Evolutionary conservation across 2,797 vertebrate species (phyloP).

Genomic region (Pipistrellus pygmaeus): DNA sequence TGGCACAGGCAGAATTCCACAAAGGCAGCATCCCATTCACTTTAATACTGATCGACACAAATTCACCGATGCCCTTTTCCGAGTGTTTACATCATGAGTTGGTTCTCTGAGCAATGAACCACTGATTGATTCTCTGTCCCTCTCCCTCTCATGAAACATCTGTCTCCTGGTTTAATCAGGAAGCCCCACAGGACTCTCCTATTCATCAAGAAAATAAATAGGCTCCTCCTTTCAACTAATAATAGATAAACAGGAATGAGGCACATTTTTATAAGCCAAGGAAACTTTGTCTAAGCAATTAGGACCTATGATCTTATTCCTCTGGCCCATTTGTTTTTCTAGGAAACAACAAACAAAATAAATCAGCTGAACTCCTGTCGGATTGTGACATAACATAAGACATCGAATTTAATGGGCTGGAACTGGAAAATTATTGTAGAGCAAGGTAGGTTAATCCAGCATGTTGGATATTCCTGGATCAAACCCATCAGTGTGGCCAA

Average conservation of each 20-base stretch:
- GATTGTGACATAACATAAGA: slow-evolving; percentile 64
- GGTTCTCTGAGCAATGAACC: slow-evolving; percentile 67
- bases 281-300: slow-evolving; percentile 69
- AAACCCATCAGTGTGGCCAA: background rate
- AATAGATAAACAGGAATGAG: slow-evolving; percentile 66
- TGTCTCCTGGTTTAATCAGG: slow-evolving; percentile 79
- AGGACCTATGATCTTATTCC: slow-evolving; percentile 57
- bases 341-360: slow-evolving; percentile 77
- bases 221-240: slow-evolving; percentile 71
- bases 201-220: slow-evolving; percentile 78
- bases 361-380: slow-evolving; percentile 66
- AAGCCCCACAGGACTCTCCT: slow-evolving; percentile 62
- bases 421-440: slow-evolving; percentile 71
- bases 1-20: background rate
- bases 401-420: slow-evolving; percentile 72
- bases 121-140: slow-evolving; percentile 78
- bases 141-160: slow-evolving; percentile 74
- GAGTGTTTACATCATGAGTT: slow-evolving; percentile 48
- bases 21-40: background rate
- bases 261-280: slow-evolving; percentile 72
- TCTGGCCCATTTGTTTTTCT: slow-evolving; percentile 54
- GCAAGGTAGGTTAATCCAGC: slow-evolving; percentile 73
- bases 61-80: slow-evolving; percentile 63
- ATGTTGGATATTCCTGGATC: slow-evolving; percentile 62
- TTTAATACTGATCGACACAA: slow-evolving; percentile 15